These are phyloP conservation scores for Phasianus colchicus DNA, from an alignment of 2,113 vertebrate species.

Conservation along the genomic window DNA sequence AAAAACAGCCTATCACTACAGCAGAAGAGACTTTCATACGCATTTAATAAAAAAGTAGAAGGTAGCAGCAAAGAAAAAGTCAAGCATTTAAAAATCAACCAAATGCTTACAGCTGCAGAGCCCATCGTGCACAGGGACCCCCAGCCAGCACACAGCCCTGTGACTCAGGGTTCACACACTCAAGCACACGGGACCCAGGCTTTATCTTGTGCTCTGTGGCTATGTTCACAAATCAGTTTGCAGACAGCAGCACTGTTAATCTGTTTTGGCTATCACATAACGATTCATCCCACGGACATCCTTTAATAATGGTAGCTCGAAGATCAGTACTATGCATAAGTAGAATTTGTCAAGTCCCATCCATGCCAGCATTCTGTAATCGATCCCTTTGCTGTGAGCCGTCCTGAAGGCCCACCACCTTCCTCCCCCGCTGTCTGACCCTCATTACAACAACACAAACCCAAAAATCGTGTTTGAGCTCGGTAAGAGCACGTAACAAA, in stretches of 20 bases:
- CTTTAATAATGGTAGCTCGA: fast-evolving
- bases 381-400: not conserved
- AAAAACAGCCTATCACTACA: not conserved
- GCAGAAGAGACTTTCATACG: not conserved
- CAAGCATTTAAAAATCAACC: not conserved
- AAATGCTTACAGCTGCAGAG: not conserved
- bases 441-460: not conserved
- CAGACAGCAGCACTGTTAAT: fast-evolving
- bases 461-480: not conserved
- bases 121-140: not conserved
- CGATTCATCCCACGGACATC: fast-evolving
- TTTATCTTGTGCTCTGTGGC: fast-evolving
- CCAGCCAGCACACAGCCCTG: fast-evolving
- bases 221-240: fast-evolving
- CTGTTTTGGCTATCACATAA: not conserved
- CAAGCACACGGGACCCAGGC: fast-evolving
- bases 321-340: not conserved
- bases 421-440: no score
- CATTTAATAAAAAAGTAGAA: not conserved
- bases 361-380: not conserved
- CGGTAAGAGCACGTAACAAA: not conserved
- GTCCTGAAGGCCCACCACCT: fast-evolving
- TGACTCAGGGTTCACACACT: fast-evolving
- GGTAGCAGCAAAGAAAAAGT: not conserved
- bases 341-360: not conserved